A percentile compares a stretch with the other conserved stretches of the same genome.
Evolutionary conservation across 2,113 vertebrate species (phyloP).

Genomic region (Stictonetta naevosa): DNA sequence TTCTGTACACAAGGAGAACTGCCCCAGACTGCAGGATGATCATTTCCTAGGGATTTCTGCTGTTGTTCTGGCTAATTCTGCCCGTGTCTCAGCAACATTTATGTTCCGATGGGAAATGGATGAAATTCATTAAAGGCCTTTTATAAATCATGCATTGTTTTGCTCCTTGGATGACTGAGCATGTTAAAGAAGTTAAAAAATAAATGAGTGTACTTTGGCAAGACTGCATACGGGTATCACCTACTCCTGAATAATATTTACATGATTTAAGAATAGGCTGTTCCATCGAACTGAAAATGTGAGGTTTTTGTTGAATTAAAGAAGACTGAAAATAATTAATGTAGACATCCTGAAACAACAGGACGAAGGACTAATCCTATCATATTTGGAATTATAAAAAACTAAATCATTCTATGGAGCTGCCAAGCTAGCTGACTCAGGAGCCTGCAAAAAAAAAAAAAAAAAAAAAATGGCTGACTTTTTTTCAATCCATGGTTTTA

Average conservation of each 20-base stretch:
- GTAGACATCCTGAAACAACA: slow-evolving; percentile 12
- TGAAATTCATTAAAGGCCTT: slow-evolving; percentile 22
- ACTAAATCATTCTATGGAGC: slow-evolving; percentile 10
- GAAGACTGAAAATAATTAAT: slow-evolving; percentile 47
- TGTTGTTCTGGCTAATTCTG: background rate
- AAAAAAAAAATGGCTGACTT: background rate
- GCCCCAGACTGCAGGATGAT: background rate
- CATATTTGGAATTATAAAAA: background rate
- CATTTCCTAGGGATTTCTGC: background rate
- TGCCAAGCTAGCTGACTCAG: slow-evolving; percentile 40
- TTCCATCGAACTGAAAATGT: slow-evolving; percentile 25
- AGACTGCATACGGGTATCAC: background rate
- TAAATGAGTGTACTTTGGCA: slow-evolving; percentile 47
- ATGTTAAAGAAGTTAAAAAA: slow-evolving; percentile 23
- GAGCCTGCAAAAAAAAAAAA: background rate
- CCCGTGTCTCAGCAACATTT: background rate
- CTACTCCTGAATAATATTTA: slow-evolving; percentile 34
- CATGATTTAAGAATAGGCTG: background rate
- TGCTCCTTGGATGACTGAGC: slow-evolving; percentile 29
- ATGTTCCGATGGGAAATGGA: background rate
- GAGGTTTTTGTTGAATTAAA: slow-evolving; percentile 50
- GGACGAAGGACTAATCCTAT: slow-evolving; percentile 40
- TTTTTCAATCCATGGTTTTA: background rate
- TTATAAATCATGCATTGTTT: slow-evolving; percentile 47
- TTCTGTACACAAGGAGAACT: background rate